Conservation (phyloP, 2,888 invertebrate genomes). For the Drosophila neonasuta region DNA sequence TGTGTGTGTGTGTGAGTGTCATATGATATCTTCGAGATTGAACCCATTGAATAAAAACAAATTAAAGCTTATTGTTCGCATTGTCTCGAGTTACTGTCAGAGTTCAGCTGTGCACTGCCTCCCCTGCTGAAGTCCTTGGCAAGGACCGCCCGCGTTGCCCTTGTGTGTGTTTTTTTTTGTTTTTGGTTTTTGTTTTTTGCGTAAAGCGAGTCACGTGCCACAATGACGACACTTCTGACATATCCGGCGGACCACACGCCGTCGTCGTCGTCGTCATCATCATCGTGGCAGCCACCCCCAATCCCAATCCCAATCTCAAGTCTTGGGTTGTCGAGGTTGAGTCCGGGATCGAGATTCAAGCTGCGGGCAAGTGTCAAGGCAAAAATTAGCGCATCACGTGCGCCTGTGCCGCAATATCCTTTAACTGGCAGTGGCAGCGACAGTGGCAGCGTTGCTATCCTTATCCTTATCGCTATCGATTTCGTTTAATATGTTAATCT, state of each 20-base stretch:
- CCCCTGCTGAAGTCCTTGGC: constrained; percentile 28
- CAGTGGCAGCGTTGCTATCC: constrained; percentile 21
- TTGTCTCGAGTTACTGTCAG: constrained; percentile 61
- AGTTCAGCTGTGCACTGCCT: constrained; percentile 12
- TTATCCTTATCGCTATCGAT: constrained; percentile 63
- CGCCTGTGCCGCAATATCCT: constrained; percentile 70
- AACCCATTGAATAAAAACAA: constrained; percentile 50
- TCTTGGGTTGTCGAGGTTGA: neutral
- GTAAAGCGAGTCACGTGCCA: constrained; percentile 70
- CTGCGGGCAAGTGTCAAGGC: constrained; percentile 73
- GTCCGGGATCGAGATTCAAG: constrained; percentile 4
- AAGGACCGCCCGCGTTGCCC: constrained; percentile 67
- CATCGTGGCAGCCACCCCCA: constrained; percentile 26
- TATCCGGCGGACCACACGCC: constrained; percentile 77
- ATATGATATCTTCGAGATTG: constrained; percentile 23
- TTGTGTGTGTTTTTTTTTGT: constrained; percentile 32
- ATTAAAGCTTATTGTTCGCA: constrained; percentile 67
- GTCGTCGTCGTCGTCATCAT: constrained; percentile 14
- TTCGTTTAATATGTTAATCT: constrained; percentile 78
- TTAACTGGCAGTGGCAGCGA: constrained; percentile 37
- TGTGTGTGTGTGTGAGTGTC: constrained; percentile 1
- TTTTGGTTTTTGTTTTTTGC: constrained; percentile 38
- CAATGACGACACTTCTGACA: constrained; percentile 74
- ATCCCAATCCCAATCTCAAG: neutral
- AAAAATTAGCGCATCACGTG: constrained; percentile 79